phyloP scores from a whole-genome alignment of 2,888 invertebrate genomes.

The Lacanobia oleracea region DNA sequence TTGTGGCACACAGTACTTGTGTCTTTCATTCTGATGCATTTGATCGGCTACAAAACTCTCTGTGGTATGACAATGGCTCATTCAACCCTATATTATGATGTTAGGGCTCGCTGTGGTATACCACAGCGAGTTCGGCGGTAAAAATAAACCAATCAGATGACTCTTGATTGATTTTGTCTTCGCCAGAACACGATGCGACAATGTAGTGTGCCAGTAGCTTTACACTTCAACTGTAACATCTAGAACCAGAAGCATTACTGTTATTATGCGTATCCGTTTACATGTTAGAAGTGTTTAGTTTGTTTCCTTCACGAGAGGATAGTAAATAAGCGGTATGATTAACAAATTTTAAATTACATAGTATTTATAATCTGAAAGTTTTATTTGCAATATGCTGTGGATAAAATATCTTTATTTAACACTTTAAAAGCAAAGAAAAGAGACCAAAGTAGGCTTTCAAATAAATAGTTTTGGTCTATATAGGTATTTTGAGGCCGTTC shows the following conservation, averaged over 20 bases:
- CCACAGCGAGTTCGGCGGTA: no score
- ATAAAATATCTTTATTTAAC: no score
- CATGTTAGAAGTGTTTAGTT: slow-evolving; percentile 21
- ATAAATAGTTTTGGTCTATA: no score
- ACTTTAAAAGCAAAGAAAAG: no score
- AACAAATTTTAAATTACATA: not conserved
- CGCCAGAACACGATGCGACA: not conserved
- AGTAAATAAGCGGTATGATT: not conserved
- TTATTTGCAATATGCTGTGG: not conserved
- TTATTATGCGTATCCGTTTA: slow-evolving; percentile 46
- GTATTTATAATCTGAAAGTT: no score
- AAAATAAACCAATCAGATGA: no score
- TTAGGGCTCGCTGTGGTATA: not conserved
- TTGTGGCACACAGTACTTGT: not conserved
- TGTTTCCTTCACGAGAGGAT: not conserved
- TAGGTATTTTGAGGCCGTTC: no score
- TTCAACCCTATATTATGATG: not conserved
- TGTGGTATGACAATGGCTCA: not conserved
- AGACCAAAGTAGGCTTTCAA: no score
- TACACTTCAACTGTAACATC: slow-evolving; percentile 16
- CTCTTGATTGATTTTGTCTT: not conserved
- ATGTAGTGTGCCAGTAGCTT: not conserved
- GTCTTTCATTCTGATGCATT: not conserved
- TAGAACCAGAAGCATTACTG: slow-evolving; percentile 1
- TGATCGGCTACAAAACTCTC: not conserved